A percentile compares a stretch with the other conserved stretches of the same genome.
Conservation (phyloP, 1,140 invertebrate species). For the Drosophila chauvacae region DNA sequence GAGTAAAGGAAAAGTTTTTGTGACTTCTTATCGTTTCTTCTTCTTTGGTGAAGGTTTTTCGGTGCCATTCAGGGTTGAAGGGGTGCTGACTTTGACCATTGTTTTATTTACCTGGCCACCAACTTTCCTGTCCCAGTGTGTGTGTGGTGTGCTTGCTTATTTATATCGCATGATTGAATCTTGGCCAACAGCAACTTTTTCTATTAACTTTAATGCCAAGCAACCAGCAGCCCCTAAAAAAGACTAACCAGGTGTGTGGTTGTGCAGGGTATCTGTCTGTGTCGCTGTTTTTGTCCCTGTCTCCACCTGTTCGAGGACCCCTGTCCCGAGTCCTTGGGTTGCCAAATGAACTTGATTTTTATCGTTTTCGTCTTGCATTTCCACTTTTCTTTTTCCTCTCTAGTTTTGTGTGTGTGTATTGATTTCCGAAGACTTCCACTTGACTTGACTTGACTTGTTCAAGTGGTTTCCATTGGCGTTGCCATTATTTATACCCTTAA, state of each 20-base stretch:
- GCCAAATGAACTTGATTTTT: constrained; percentile 81
- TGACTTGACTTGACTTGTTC: constrained; percentile 62
- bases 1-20: constrained; percentile 55
- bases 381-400: constrained; percentile 2
- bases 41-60: constrained; percentile 47
- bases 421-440: constrained; percentile 74
- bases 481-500: constrained; percentile 58
- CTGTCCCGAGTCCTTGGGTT: constrained; percentile 44
- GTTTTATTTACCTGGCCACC: constrained; percentile 77
- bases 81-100: constrained; percentile 65
- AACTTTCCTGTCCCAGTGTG: constrained; percentile 34
- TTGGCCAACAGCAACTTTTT: constrained; percentile 83
- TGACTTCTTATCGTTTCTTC: constrained; percentile 78
- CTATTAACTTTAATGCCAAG: constrained; percentile 82
- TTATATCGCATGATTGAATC: constrained; percentile 83
- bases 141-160: constrained; percentile 62
- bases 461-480: constrained; percentile 60
- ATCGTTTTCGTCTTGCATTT: constrained; percentile 62
- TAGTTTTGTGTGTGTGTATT: constrained; percentile 53
- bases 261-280: constrained; percentile 20
- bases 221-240: constrained; percentile 46
- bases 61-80: constrained; percentile 17
- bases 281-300: constrained; percentile 34
- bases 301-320: constrained; percentile 51
- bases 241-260: constrained; percentile 54